Conservation (phyloP, 2,797 vertebrate species). For the Ctenochaetus hawaiiensis region DNA sequence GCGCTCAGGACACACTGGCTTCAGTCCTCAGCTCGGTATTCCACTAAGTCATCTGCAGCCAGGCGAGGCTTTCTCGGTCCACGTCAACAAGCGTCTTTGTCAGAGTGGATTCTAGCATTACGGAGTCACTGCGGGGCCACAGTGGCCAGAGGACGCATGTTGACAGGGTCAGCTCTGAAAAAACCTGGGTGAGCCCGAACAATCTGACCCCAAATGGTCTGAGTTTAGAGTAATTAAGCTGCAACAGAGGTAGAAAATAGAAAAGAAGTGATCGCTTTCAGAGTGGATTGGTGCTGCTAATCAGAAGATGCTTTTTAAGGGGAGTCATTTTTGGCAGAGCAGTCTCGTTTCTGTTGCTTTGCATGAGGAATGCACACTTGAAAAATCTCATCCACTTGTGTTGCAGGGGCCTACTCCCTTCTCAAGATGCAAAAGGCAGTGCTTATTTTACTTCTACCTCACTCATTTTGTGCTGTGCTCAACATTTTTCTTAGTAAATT, state of each 20-base stretch:
- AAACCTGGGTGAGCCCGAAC: conserved; percentile 36
- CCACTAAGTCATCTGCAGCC: conserved; percentile 37
- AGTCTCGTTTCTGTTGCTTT: conserved; percentile 24
- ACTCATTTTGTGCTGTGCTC: conserved; percentile 37
- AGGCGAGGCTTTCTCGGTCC: conserved; percentile 28
- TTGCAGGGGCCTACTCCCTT: conserved; percentile 19
- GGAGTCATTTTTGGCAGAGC: conserved; percentile 41
- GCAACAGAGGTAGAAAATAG: conserved; percentile 55
- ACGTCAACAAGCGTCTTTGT: conserved; percentile 50
- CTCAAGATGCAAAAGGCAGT: conserved; percentile 25
- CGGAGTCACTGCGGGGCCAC: conserved; percentile 11
- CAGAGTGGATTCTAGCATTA: conserved; percentile 37
- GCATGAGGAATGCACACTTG: conserved; percentile 52
- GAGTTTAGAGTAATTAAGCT: conserved; percentile 31
- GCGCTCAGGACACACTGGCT: conserved; percentile 34
- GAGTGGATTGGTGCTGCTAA: conserved; percentile 24
- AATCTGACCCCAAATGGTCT: conserved; percentile 16
- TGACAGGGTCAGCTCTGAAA: conserved; percentile 30
- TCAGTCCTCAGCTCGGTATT: conserved; percentile 16
- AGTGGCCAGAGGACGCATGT: conserved; percentile 48
- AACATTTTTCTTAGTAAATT: conserved; percentile 43
- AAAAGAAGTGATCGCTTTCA: conserved; percentile 18
- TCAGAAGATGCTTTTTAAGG: conserved; percentile 29
- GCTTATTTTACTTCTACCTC: conserved; percentile 41
- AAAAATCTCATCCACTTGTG: conserved; percentile 17